These are phyloP conservation scores for Lithodes maja DNA, from an alignment of 2,888 invertebrate genomes.

Conservation along the genomic window DNA sequence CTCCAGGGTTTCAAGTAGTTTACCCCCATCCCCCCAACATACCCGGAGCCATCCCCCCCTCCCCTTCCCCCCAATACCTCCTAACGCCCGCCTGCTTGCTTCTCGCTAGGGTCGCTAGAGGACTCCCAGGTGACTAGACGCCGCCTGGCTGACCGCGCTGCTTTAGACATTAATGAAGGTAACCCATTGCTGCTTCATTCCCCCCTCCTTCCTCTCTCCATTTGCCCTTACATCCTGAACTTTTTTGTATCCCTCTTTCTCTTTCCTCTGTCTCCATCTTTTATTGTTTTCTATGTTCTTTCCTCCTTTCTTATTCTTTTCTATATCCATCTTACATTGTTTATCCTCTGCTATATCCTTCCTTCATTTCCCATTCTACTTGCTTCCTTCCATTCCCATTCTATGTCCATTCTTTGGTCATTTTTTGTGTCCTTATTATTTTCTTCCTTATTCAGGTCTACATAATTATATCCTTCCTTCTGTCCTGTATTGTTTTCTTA, in stretches of 20 bases:
- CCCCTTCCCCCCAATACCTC: conserved; percentile 47
- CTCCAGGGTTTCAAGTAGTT: conserved; percentile 17
- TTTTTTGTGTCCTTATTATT: background rate
- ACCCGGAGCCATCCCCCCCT: conserved; percentile 16
- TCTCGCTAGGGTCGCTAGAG: conserved; percentile 68
- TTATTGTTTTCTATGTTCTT: background rate
- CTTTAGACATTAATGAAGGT: conserved; percentile 71
- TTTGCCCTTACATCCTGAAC: conserved; percentile 4
- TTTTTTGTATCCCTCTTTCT: conserved; percentile 8
- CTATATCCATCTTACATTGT: background rate
- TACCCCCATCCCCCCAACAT: background rate
- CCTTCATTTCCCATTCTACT: background rate
- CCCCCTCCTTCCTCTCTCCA: conserved; percentile 6
- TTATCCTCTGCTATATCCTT: background rate
- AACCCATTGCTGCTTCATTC: conserved; percentile 50
- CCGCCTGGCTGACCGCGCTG: conserved; percentile 70
- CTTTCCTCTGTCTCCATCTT: background rate
- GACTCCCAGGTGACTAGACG: conserved; percentile 69
- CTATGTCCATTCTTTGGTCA: background rate
- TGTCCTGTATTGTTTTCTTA: background rate
- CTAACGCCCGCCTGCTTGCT: conserved; percentile 62
- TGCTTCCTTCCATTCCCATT: background rate
- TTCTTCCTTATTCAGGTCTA: background rate
- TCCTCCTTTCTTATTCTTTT: background rate
- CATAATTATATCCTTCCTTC: background rate